Base-by-base conservation (phyloP, 1,140 invertebrate species). In the Temnothorax longispinosus region DNA sequence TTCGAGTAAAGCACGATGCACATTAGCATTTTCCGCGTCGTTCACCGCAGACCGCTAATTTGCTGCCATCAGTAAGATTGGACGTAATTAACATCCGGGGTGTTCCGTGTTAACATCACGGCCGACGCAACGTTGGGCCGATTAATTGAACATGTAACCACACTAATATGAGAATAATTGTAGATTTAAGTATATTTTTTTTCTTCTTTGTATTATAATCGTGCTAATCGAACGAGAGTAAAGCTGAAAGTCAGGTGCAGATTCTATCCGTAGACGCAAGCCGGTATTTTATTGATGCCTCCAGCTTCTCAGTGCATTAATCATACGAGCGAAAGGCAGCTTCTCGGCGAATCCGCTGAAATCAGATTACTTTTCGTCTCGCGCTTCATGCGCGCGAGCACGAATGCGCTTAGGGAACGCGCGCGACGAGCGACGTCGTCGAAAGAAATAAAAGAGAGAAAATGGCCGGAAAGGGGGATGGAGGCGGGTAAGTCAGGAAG, bases 301-400 rank as follows among this genome's bases (percentile, higher is more conserved):
- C 10, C 10, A 35, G 10, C 69, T 62, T 44, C n/a, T 75, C 27
- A 21, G 69, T 27, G 50, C 41, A 74, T 84, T 74, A 60, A 74
- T 74, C 80, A 60, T 44, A 74, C 27, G 27, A 47, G 27, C 27
- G 47, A 56, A 41, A 47, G 69, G 10, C 50, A 35, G 78, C 77
- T 71, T 56, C n/a, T 56, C 54, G 5, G 21, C 41, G 35, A 11
- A 74, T 74, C 18, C 67, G 18, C 32, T 74, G 80, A 75, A 75
- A 84, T 84, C 32, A 75, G 54, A 84, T 84, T 84, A 75, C 27
- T 60, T 74, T 47, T 58, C 54, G 21, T 60, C 67, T 82, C 54
- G 44, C 32, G 47, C 52, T 56, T 82, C 27, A n/a, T 13, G 47
- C n/a, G 47, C 47, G 64, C 52, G 21, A 69, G 52, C 65, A 81